These are phyloP conservation scores for Galerucella nymphaeae DNA, from an alignment of 2,888 invertebrate genomes.

Conservation along the genomic window DNA sequence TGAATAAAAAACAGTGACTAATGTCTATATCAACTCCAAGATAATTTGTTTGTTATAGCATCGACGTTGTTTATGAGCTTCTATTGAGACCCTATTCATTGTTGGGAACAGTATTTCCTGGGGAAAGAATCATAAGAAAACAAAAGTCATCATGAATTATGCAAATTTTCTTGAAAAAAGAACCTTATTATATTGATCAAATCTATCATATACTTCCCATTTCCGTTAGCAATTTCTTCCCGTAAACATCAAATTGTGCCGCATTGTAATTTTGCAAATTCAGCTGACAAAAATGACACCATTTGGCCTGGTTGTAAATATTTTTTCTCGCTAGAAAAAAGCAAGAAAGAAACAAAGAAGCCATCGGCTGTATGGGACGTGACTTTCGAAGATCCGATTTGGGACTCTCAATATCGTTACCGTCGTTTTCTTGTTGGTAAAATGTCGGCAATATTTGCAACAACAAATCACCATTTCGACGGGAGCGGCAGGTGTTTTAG, in stretches of 20 bases:
- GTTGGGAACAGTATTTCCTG: neutral
- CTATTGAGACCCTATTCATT: neutral
- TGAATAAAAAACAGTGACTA: slow-evolving; percentile 20
- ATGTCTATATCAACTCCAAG: slow-evolving; percentile 19
- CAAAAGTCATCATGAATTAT: slow-evolving; percentile 5
- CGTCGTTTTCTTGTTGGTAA: slow-evolving; percentile 35
- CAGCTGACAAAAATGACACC: slow-evolving; percentile 30
- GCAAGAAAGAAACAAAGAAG: slow-evolving; percentile 26
- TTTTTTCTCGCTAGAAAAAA: slow-evolving; percentile 19
- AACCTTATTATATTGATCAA: neutral
- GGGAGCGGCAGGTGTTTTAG: slow-evolving; percentile 39
- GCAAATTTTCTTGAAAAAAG: neutral
- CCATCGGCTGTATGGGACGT: slow-evolving; percentile 34
- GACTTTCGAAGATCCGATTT: slow-evolving; percentile 31
- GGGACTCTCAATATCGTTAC: slow-evolving; percentile 35
- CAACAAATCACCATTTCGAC: slow-evolving; percentile 40
- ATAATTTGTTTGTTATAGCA: slow-evolving; percentile 20
- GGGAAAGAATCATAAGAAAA: neutral
- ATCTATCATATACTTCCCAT: too few relatives aligned
- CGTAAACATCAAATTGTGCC: slow-evolving; percentile 13
- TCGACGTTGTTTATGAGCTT: slow-evolving; percentile 5
- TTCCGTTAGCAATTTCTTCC: neutral
- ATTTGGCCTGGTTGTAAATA: slow-evolving; percentile 26
- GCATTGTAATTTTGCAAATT: slow-evolving; percentile 21
- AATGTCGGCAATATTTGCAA: slow-evolving; percentile 41